These are phyloP conservation scores for Heliconius hewitsoni DNA, from an alignment of 1,140 invertebrate species.

Conservation along the genomic window DNA sequence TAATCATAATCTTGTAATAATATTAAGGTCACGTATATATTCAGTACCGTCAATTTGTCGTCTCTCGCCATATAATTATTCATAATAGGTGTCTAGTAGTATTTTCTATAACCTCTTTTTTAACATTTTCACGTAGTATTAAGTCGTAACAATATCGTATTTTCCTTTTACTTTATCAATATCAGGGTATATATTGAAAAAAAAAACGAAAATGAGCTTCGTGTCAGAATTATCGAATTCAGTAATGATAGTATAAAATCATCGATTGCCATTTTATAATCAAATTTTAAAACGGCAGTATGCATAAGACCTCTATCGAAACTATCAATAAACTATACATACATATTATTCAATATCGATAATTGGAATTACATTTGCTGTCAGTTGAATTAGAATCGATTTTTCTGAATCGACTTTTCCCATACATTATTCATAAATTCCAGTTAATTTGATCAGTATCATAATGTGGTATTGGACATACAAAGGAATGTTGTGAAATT, in stretches of 20 bases:
- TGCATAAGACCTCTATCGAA: neutral
- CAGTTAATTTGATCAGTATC: neutral
- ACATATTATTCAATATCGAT: neutral
- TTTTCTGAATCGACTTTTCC: neutral
- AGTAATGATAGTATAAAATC: constrained; percentile 24
- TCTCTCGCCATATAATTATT: constrained; percentile 39
- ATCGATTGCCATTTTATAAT: constrained; percentile 33
- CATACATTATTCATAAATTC: neutral
- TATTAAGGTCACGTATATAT: neutral
- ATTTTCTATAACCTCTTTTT: constrained; percentile 25
- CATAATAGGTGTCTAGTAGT: constrained; percentile 34
- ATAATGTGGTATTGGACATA: neutral
- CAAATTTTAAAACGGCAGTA: constrained; percentile 31
- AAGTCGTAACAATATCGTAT: constrained; percentile 13
- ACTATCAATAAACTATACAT: neutral
- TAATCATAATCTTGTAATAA: neutral
- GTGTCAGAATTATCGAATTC: constrained; percentile 21
- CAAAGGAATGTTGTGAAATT: constrained; percentile 35
- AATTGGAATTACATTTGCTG: constrained; percentile 6
- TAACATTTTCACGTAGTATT: constrained; percentile 31
- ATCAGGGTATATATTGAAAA: constrained; percentile 30
- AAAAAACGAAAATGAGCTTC: constrained; percentile 31
- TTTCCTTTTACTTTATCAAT: constrained; percentile 26
- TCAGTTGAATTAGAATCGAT: neutral
- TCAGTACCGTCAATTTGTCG: constrained; percentile 28